Evolutionary conservation across 2,113 vertebrate species (phyloP), one percentile per base, ranked within the genome.

Genomic region (Dascyllus trimaculatus): DNA sequence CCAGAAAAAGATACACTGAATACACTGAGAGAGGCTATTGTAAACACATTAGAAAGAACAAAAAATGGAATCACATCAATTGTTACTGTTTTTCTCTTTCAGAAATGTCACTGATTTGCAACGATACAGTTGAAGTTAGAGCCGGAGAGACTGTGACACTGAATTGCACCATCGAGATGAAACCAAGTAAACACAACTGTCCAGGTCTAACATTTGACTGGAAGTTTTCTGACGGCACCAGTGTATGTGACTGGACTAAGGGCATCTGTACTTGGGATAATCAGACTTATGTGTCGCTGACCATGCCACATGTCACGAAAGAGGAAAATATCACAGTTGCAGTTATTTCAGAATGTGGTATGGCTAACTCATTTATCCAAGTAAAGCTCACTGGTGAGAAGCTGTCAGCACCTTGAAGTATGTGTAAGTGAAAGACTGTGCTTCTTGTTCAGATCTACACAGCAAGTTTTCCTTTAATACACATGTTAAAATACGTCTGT

Each of bases 261-360:
- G 11, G 71, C 46, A 40, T 0, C 0, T 73, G 63, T 13, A 0
- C 11, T 0, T 26, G 1, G 21, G 24, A 74, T 24, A 0, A 0
- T 0, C 0, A 0, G 26, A 68, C 14, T 0, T 32, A 57, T 11
- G 49, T 88, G 56, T 66, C 0, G 1, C 4, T 81, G 56, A 58
- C 0, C n/a, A 61, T 86, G 26, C 1, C 1, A 4, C 2, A 19
- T 4, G 52, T 62, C 9, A 5, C 0, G 0, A 0, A 63, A 21
- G n/a, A 59, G 0, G 11, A 25, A 3, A 62, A 1, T 13, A 24
- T 67, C 53, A 75, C 3, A 0, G 13, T 65, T 19, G 0, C 0
- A 0, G 7, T 88, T 17, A 0, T 0, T 0, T 24, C 68, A n/a
- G 0, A 0, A 2, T 54, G 59, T 38, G 85, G 85, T 0, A 0